These are phyloP conservation scores for Lampropteryx suffumata DNA, from an alignment of 2,888 invertebrate species.

Conservation along the genomic window DNA sequence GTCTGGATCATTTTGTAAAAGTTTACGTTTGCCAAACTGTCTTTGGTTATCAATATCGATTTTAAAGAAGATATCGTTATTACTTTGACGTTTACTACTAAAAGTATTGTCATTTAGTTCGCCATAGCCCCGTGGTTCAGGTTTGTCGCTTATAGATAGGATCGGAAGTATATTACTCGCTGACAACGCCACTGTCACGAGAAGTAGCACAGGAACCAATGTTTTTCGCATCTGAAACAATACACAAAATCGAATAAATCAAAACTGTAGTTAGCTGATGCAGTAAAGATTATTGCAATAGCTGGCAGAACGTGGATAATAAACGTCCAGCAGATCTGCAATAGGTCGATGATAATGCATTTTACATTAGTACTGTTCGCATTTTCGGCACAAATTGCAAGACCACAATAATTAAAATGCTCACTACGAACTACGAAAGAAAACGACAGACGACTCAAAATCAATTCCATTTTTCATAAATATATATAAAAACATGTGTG, in stretches of 20 bases:
- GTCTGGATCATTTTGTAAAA: conserved; percentile 3
- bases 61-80: conserved; percentile 58
- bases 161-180: conserved; percentile 68
- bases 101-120: conserved; percentile 67
- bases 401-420: no score
- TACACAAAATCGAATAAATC: neutral
- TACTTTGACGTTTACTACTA: conserved; percentile 56
- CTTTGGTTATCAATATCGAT: conserved; percentile 36
- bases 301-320: no score
- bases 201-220: conserved; percentile 59
- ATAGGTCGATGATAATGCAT: no score
- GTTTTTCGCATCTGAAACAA: conserved; percentile 69
- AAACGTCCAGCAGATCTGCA: no score
- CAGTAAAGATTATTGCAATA: no score
- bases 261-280: no score
- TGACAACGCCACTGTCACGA: conserved; percentile 66
- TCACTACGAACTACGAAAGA: no score
- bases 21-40: conserved; percentile 24
- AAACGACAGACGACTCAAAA: no score
- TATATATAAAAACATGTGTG: no score
- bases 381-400: no score
- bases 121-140: conserved; percentile 47
- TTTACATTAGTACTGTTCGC: no score
- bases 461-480: no score
- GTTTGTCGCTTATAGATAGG: conserved; percentile 50